Percentiles rank a stretch among this genome's conserved stretches.
Conservation (phyloP, 2,113 vertebrate species). For the Macroglossus sobrinus region DNA sequence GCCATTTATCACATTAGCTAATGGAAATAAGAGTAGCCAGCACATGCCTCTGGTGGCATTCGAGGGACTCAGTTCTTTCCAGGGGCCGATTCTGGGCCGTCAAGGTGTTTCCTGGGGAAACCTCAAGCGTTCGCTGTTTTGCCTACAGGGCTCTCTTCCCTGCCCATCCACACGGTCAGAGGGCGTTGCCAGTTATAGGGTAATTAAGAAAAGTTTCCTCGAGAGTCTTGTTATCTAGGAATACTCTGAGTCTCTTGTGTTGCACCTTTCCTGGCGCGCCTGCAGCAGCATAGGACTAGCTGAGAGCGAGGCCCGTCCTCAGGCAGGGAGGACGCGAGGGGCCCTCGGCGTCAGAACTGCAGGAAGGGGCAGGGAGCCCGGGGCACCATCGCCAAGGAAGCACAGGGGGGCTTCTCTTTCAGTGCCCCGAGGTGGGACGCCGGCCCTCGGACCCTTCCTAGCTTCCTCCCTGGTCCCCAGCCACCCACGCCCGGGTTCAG, state of each 20-base stretch:
- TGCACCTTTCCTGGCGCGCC: neutral
- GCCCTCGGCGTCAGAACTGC: neutral
- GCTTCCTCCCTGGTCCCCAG: too few relatives aligned
- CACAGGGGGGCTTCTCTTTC: neutral
- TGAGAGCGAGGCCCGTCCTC: neutral
- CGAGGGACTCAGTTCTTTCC: neutral
- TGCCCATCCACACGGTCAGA: neutral
- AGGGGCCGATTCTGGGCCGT: neutral
- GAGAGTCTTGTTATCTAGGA: neutral
- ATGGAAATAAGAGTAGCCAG: neutral
- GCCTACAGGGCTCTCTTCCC: rapidly evolving
- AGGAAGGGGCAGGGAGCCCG: neutral
- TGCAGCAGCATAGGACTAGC: neutral
- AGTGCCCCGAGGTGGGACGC: neutral
- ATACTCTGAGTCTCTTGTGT: neutral
- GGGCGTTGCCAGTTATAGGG: neutral
- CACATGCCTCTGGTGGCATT: neutral
- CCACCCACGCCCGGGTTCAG: neutral
- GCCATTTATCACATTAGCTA: neutral
- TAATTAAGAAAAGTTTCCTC: neutral
- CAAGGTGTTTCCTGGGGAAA: neutral
- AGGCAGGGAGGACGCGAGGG: neutral
- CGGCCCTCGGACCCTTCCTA: neutral
- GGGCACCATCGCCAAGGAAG: neutral
- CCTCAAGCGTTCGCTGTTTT: neutral